Percentiles rank a stretch among this genome's conserved stretches.
Evolutionary conservation across 1,140 invertebrate genomes (phyloP).

Genomic region (Lerema accius): DNA sequence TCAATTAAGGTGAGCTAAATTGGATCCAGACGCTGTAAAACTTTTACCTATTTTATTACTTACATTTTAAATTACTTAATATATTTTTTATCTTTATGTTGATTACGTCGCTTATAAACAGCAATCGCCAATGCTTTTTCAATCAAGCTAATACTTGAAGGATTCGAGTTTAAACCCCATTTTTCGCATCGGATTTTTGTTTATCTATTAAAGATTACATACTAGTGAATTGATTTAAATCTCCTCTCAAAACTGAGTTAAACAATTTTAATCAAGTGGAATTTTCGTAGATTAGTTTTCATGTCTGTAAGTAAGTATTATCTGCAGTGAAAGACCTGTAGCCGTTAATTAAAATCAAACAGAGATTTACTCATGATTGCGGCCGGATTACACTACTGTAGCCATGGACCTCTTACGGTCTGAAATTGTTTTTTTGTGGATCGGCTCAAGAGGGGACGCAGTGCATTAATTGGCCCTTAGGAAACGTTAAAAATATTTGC

Average conservation of each 20-base stretch:
- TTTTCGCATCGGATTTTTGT: too few relatives aligned
- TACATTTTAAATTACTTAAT: conserved; percentile 21
- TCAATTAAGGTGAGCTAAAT: conserved; percentile 32
- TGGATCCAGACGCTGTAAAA: conserved; percentile 32
- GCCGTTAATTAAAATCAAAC: conserved; percentile 1
- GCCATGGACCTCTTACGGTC: not conserved
- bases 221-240: too few relatives aligned
- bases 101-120: not conserved
- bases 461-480: not conserved
- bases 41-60: conserved; percentile 27
- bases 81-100: not conserved
- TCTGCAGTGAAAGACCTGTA: not conserved
- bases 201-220: too few relatives aligned
- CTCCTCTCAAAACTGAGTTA: too few relatives aligned
- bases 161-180: too few relatives aligned
- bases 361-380: conserved; percentile 5
- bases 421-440: not conserved
- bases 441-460: not conserved
- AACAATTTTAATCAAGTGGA: too few relatives aligned
- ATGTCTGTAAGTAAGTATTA: not conserved
- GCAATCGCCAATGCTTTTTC: not conserved
- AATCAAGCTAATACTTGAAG: too few relatives aligned
- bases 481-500: not conserved
- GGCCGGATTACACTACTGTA: not conserved
- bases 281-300: not conserved